Conservation (phyloP, 2,888 invertebrate genomes). For the Caenorhabditis japonica region DNA sequence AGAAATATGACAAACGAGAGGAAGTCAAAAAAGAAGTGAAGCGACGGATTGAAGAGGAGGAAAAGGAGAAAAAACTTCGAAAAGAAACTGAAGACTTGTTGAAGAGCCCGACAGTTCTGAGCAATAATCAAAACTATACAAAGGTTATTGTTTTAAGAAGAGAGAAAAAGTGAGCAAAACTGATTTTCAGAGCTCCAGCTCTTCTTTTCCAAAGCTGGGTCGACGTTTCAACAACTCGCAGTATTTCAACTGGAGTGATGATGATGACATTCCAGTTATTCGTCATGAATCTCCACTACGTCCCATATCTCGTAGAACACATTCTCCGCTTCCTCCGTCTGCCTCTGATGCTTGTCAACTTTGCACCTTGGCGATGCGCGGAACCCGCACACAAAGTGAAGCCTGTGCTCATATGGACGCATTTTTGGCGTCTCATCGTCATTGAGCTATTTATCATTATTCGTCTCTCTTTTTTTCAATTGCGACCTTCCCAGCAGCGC, state of each 20-base stretch:
- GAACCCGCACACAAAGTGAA: constrained; percentile 19
- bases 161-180: no score
- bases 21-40: constrained; percentile 30
- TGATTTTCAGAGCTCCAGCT: no score
- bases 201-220: constrained; percentile 14
- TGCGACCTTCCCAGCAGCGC: no score
- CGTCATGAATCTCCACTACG: background rate
- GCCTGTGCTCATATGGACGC: constrained; percentile 41
- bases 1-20: constrained; percentile 25
- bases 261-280: constrained; percentile 18
- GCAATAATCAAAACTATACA: constrained; percentile 5
- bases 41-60: constrained; percentile 27
- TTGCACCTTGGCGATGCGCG: constrained; percentile 34
- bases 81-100: constrained; percentile 13
- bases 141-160: no score
- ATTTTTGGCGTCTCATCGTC: constrained; percentile 6
- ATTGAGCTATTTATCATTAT: background rate
- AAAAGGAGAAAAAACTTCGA: constrained; percentile 8
- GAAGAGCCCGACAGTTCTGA: background rate
- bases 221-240: constrained; percentile 35
- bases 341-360: constrained; percentile 8
- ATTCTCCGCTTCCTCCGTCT: background rate
- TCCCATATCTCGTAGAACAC: background rate
- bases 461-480: background rate
- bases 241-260: constrained; percentile 42